A percentile compares a stretch with the other conserved stretches of the same genome.
These are phyloP conservation scores for Diglossa brunneiventris DNA, from an alignment of 2,113 vertebrate genomes.

Conservation along the genomic window DNA sequence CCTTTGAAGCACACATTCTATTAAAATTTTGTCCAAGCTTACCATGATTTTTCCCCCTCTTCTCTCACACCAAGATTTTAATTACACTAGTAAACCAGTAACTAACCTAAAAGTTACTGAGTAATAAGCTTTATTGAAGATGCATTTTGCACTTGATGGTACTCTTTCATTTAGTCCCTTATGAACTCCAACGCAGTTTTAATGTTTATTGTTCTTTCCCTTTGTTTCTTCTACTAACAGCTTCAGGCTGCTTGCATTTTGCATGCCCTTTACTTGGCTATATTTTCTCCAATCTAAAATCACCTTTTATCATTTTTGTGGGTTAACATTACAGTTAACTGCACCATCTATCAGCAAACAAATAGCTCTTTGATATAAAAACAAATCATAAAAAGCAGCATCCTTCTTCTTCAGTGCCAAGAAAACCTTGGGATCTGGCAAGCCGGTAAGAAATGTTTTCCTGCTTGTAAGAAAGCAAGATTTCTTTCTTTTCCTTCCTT, in stretches of 20 bases:
- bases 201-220: not conserved
- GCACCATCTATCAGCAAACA: not conserved
- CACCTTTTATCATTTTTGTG: not conserved
- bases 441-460: not conserved
- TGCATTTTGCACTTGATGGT: not conserved
- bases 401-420: not conserved
- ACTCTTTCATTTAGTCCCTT: not conserved
- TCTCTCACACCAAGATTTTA: not conserved
- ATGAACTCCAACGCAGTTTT: not conserved
- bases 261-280: not conserved
- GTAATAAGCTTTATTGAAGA: not conserved
- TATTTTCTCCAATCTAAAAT: not conserved
- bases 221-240: not conserved
- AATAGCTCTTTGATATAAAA: not conserved
- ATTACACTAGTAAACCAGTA: not conserved
- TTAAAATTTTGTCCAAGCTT: not conserved
- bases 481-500: no score
- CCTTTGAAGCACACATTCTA: not conserved
- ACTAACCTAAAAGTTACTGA: not conserved
- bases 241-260: not conserved
- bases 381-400: not conserved
- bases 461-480: not conserved
- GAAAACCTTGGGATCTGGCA: not conserved
- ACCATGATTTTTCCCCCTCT: not conserved
- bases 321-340: not conserved